phyloP scores from a whole-genome alignment of 2,113 vertebrate species.

The Columba janthina region DNA sequence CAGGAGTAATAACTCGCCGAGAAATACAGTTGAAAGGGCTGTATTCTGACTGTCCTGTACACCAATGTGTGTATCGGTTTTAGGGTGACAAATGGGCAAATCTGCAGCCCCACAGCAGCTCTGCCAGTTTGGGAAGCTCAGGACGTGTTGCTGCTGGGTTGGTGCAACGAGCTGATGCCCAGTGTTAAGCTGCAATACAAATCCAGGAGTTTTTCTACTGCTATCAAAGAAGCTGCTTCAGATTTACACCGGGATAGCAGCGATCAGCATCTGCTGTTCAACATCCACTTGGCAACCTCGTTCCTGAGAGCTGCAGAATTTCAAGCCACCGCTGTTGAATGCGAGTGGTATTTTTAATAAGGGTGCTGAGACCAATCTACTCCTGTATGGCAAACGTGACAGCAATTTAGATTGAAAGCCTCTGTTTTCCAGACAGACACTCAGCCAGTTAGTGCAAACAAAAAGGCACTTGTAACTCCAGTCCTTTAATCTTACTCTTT shows the following conservation, averaged over 20 bases:
- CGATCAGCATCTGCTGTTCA: not conserved
- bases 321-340: not conserved
- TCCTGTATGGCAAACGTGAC: conserved; percentile 41
- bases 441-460: conserved; percentile 58
- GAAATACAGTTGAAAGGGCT: rapidly evolving
- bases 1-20: not conserved
- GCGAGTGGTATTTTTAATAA: conserved; percentile 27
- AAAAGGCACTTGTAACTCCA: conserved; percentile 63
- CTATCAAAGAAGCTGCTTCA: not conserved
- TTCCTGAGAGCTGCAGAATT: not conserved
- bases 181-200: rapidly evolving
- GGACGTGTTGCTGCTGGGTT: not conserved
- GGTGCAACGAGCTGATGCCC: not conserved
- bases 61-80: rapidly evolving
- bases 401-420: conserved; percentile 38
- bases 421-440: conserved; percentile 43
- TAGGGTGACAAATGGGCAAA: not conserved
- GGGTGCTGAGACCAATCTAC: conserved; percentile 48
- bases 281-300: not conserved
- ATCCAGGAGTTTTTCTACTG: not conserved
- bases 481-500: conserved; percentile 58
- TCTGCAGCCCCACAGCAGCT: not conserved
- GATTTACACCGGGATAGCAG: not conserved
- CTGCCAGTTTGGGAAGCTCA: not conserved
- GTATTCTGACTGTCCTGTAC: not conserved